Percentiles rank a stretch among this genome's conserved stretches.
phyloP scores from a whole-genome alignment of 2,113 vertebrate genomes.

The Neomonachus schauinslandi region DNA sequence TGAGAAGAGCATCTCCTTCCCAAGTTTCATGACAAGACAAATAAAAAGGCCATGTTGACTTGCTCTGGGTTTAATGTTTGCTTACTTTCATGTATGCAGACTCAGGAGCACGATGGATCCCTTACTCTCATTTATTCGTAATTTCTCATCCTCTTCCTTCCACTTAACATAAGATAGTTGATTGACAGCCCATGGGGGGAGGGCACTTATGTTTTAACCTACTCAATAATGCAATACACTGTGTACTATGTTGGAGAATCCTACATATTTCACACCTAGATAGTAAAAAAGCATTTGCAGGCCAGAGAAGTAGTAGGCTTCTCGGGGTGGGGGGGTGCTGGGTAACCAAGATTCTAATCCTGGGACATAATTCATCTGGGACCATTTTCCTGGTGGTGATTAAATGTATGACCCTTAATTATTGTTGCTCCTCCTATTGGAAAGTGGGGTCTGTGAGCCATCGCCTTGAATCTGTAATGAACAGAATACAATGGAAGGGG shows the following conservation, averaged over 20 bases:
- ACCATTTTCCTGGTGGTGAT: neutral
- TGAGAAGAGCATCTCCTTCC: neutral
- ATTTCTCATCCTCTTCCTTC: neutral
- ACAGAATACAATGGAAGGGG: no score
- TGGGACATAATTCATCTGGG: neutral
- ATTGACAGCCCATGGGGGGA: neutral
- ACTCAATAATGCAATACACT: neutral
- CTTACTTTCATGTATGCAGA: neutral
- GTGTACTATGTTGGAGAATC: neutral
- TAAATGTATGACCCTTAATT: neutral
- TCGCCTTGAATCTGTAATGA: neutral
- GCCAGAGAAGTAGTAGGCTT: neutral
- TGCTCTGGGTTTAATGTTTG: neutral
- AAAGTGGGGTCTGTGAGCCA: no score
- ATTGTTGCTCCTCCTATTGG: neutral
- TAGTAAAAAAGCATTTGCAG: neutral
- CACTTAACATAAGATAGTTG: neutral
- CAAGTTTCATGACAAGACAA: neutral
- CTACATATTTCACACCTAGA: neutral
- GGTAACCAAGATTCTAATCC: neutral
- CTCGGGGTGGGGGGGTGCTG: neutral
- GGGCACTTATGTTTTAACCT: neutral
- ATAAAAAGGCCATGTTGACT: neutral
- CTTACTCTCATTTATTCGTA: neutral
- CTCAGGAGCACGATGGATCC: neutral